Evolutionary conservation across 2,888 invertebrate species (phyloP).

Genomic region (Amorpha juglandis): DNA sequence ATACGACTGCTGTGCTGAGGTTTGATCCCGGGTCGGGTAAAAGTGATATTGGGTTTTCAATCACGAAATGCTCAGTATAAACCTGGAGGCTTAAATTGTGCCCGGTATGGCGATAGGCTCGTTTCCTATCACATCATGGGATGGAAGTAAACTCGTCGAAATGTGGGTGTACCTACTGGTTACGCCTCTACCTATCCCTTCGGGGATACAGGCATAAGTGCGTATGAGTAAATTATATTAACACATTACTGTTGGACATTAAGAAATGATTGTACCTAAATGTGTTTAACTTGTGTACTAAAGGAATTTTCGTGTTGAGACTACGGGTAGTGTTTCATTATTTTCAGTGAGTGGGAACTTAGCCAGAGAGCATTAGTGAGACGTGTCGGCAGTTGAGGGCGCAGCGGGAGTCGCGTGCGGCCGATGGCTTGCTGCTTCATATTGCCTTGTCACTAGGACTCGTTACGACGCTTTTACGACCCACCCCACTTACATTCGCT

Average conservation of each 20-base stretch:
- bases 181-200: no score
- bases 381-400: constrained; percentile 44
- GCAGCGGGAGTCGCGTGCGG: constrained; percentile 66
- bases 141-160: no score
- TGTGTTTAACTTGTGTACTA: constrained; percentile 38
- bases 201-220: no score
- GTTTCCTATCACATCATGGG: no score
- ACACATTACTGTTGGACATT: constrained; percentile 15
- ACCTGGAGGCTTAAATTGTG: no score
- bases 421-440: constrained; percentile 57
- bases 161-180: no score
- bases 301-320: constrained; percentile 48
- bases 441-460: constrained; percentile 57
- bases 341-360: constrained; percentile 37
- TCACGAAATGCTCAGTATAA: no score
- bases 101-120: no score
- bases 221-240: constrained; percentile 10
- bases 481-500: constrained; percentile 57
- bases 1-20: no score
- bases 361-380: constrained; percentile 41
- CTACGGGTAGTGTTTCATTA: constrained; percentile 38
- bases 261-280: constrained; percentile 23
- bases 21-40: no score
- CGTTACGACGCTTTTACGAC: constrained; percentile 67
- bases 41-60: no score